These are phyloP conservation scores for Anarhynchus alexandrinus DNA, from an alignment of 2,113 vertebrate species.

Conservation along the genomic window DNA sequence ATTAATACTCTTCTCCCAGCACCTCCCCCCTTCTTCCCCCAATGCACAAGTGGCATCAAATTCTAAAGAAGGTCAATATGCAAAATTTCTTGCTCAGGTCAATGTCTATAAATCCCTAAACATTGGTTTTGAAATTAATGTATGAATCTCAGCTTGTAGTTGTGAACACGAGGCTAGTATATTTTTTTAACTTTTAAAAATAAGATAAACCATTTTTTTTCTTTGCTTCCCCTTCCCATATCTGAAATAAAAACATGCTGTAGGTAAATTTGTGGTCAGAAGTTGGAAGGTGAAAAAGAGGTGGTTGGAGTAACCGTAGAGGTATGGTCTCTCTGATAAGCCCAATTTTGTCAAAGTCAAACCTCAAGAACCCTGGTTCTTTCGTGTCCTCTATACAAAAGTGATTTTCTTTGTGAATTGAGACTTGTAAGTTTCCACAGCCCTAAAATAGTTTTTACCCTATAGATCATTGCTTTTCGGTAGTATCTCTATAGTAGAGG, in stretches of 20 bases:
- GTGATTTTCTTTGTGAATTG: neutral
- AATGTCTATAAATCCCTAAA: neutral
- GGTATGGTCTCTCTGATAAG: neutral
- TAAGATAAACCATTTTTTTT: neutral
- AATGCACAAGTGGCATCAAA: neutral
- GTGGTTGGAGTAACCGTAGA: neutral
- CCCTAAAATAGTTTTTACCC: neutral
- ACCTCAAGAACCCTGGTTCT: neutral
- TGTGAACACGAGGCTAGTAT: neutral
- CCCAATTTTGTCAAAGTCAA: neutral
- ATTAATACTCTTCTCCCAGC: neutral
- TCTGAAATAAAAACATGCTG: neutral
- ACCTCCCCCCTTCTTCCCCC: too few relatives aligned
- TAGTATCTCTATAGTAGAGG: neutral
- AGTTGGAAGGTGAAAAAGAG: neutral
- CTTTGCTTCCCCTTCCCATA: neutral
- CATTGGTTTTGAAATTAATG: neutral
- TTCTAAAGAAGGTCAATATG: neutral
- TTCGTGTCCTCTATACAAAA: neutral
- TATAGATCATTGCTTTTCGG: neutral
- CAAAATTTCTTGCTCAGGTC: neutral
- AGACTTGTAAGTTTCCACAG: neutral
- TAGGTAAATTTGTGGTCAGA: neutral
- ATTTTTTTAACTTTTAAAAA: neutral
- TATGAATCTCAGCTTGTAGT: neutral